Evolutionary conservation across 2,113 vertebrate genomes (phyloP).

Genomic region (Tachysurus fulvidraco): DNA sequence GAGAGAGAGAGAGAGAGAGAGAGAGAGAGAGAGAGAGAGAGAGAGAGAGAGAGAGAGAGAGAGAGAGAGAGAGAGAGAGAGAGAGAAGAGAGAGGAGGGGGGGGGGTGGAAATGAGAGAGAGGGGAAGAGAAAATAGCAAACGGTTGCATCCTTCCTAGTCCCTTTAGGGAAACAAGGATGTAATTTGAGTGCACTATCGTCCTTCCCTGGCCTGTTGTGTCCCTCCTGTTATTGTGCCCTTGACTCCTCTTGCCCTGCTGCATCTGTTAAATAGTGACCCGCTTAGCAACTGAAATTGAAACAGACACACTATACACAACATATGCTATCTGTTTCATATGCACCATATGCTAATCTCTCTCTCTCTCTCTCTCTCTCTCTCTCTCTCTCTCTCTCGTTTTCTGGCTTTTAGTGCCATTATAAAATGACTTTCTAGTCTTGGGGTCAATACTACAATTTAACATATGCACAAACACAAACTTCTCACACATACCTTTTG

Average conservation of each 20-base stretch:
- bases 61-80: not conserved
- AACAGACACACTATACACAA: slow-evolving; percentile 39
- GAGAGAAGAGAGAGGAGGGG: no score
- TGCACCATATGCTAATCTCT: slow-evolving; percentile 45
- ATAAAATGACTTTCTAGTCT: not conserved
- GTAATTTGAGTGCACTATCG: slow-evolving; percentile 35
- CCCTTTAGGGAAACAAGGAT: slow-evolving; percentile 28
- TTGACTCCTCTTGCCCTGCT: slow-evolving; percentile 48
- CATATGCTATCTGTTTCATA: slow-evolving; percentile 52
- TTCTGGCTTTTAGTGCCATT: not conserved
- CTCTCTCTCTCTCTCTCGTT: not conserved
- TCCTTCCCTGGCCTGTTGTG: slow-evolving; percentile 26
- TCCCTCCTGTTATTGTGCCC: slow-evolving; percentile 30
- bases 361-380: not conserved
- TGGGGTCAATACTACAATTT: not conserved
- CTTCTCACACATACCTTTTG: not conserved
- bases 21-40: slow-evolving; percentile 5
- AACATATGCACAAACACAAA: not conserved
- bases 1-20: not conserved
- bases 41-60: slow-evolving; percentile 1
- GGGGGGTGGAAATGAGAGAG: slow-evolving; percentile 11
- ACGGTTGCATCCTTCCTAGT: not conserved
- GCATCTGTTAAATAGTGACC: slow-evolving; percentile 46
- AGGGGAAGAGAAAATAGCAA: not conserved
- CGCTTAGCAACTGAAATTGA: slow-evolving; percentile 37